Evolutionary conservation across 2,797 vertebrate species (phyloP), one percentile per base, ranked within the genome.

Genomic region (Lophotriccus pileatus): DNA sequence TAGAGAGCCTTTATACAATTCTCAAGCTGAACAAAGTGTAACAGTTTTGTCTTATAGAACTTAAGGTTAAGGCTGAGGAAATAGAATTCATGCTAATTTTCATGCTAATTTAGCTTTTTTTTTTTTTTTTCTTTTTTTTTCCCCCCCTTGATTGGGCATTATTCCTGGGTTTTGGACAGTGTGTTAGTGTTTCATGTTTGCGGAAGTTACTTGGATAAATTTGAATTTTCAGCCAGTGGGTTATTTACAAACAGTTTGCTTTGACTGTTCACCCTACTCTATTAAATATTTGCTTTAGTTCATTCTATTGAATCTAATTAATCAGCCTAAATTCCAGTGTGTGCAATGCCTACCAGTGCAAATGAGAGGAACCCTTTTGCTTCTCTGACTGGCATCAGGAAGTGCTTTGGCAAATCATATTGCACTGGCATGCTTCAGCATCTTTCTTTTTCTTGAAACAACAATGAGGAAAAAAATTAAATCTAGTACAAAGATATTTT

Each of bases 191-290:
- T 70, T 90, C 21, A 10, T 44, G 27, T 89, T 87, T 95, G 44
- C 56, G 68, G 34, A 82, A 90, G 46, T 63, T 67, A 73, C 67
- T 55, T 74, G 59, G 19, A 67, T 63, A 11, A 84, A 83, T 66
- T 83, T 58, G 56, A 72, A 58, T 93, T 84, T 95, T 77, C 44
- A 67, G 10, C 28, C 19, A 68, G 14, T 64, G 63, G n/a, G 18
- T 88, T 90, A 44, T 85, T 87, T 93, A 83, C 68, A 77, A 80
- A 49, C n/a, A 72, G 37, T 70, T 90, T 87, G 22, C 64, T 90
- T 81, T 94, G 60, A 56, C 72, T 92, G 24, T 80, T 84, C 6
- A 8, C 44, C 21, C 22, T 56, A 37, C 22, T 82, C 32, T 84
- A 2, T 79, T 87, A 89, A 83, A 68, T 83, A 84, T 84, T 91